Conservation (phyloP, 2,888 invertebrate genomes). For the Endotricha flammealis region DNA sequence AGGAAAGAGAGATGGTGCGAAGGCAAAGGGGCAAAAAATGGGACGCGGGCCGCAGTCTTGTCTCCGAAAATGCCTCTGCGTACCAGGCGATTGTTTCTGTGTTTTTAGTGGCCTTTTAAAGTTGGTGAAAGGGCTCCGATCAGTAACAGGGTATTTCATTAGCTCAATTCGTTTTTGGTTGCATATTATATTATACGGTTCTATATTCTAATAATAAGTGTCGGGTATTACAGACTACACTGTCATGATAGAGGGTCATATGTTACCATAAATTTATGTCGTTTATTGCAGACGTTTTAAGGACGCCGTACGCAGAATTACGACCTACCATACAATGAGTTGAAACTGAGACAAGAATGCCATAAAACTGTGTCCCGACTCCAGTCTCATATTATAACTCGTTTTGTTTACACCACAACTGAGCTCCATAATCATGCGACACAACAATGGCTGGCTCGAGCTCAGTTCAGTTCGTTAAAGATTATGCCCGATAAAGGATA, state of each 20-base stretch:
- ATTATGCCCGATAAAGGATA: slow-evolving; percentile 61
- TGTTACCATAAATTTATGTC: slow-evolving; percentile 8
- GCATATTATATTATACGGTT: no score
- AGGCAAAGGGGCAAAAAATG: slow-evolving; percentile 36
- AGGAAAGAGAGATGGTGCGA: slow-evolving; percentile 37
- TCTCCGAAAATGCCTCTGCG: slow-evolving; percentile 56
- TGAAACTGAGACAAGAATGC: slow-evolving; percentile 46
- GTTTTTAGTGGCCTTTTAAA: slow-evolving; percentile 23
- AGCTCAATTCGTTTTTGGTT: not conserved
- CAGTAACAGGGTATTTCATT: slow-evolving; percentile 4
- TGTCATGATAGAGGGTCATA: not conserved
- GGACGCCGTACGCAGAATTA: slow-evolving; percentile 28
- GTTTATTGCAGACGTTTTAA: slow-evolving; percentile 15
- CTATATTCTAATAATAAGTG: no score
- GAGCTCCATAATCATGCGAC: slow-evolving; percentile 50
- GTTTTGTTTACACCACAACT: slow-evolving; percentile 52
- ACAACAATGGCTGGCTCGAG: slow-evolving; percentile 58
- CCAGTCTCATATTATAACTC: slow-evolving; percentile 52
- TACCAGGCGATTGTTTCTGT: slow-evolving; percentile 43
- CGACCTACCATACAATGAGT: slow-evolving; percentile 32
- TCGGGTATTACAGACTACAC: no score
- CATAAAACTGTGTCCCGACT: slow-evolving; percentile 45
- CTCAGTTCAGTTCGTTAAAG: slow-evolving; percentile 45
- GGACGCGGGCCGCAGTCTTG: slow-evolving; percentile 32
- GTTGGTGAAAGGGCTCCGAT: slow-evolving; percentile 10